A percentile compares a stretch with the other conserved stretches of the same genome.
Evolutionary conservation across 1,140 invertebrate genomes (phyloP).

Genomic region (Bombus balteatus): DNA sequence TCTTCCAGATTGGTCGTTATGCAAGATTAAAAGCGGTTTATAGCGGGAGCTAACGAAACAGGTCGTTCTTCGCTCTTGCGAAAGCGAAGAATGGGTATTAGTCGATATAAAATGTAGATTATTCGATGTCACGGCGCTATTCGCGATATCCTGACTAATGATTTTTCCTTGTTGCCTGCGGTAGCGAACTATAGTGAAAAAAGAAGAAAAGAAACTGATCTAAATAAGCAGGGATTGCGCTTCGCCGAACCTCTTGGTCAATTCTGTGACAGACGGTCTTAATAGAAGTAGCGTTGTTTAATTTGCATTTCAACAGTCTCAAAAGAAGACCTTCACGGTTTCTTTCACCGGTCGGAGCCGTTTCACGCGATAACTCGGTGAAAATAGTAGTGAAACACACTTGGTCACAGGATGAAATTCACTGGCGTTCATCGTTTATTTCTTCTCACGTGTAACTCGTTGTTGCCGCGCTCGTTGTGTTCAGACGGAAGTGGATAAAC

Average conservation of each 20-base stretch:
- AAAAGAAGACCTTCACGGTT: constrained; percentile 63
- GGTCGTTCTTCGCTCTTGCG: constrained; percentile 22
- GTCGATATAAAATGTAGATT: too few species aligned
- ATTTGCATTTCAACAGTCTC: constrained; percentile 44
- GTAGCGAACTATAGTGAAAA: background rate
- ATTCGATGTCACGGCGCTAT: too few species aligned
- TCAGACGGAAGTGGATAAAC: background rate
- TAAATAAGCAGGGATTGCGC: too few species aligned
- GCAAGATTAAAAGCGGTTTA: background rate
- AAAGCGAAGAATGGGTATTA: constrained; percentile 1
- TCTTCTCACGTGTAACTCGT: background rate
- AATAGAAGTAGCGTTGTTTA: constrained; percentile 12
- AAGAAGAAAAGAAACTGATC: too few species aligned
- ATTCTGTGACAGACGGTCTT: background rate
- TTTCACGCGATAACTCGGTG: constrained; percentile 69
- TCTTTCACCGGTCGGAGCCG: constrained; percentile 52
- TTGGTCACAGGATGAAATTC: constrained; percentile 52
- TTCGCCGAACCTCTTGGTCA: background rate
- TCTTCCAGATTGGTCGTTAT: constrained; percentile 32
- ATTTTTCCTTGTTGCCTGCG: background rate
- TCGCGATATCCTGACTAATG: background rate
- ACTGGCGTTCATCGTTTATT: background rate
- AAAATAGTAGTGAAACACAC: constrained; percentile 66
- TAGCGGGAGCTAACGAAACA: background rate
- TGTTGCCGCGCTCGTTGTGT: background rate